These are phyloP conservation scores for Apodemus agrarius DNA, from an alignment of 2,797 vertebrate genomes.

Conservation along the genomic window DNA sequence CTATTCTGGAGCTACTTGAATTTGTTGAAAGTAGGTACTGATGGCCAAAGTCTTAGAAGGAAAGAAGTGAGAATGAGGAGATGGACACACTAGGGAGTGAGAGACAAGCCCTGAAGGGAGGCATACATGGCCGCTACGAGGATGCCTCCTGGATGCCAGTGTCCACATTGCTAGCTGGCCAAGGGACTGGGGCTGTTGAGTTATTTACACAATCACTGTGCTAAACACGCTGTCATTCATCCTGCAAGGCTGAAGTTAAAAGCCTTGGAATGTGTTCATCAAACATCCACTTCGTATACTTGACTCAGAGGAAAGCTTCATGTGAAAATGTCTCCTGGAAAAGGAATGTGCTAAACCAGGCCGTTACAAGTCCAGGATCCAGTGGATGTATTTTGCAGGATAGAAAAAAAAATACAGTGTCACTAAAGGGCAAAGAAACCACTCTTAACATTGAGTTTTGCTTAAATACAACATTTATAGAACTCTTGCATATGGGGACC, in stretches of 20 bases:
- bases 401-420: background rate
- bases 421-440: background rate
- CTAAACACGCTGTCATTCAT: conserved; percentile 23
- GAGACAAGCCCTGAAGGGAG: background rate
- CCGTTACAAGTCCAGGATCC: background rate
- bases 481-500: background rate
- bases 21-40: background rate
- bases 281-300: background rate
- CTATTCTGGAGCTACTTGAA: background rate
- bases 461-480: conserved; percentile 16
- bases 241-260: background rate
- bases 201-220: conserved; percentile 41
- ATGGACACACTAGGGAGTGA: background rate
- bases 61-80: background rate
- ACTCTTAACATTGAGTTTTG: background rate
- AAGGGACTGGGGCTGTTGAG: background rate
- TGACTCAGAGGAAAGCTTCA: background rate
- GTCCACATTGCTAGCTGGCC: background rate
- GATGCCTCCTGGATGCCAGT: background rate
- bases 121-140: background rate
- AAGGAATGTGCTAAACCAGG: background rate
- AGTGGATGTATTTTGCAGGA: background rate
- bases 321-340: background rate
- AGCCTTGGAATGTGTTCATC: background rate
- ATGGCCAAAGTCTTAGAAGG: background rate